Conservation (phyloP, 1,140 invertebrate genomes). For the Drosophila ambigua region DNA sequence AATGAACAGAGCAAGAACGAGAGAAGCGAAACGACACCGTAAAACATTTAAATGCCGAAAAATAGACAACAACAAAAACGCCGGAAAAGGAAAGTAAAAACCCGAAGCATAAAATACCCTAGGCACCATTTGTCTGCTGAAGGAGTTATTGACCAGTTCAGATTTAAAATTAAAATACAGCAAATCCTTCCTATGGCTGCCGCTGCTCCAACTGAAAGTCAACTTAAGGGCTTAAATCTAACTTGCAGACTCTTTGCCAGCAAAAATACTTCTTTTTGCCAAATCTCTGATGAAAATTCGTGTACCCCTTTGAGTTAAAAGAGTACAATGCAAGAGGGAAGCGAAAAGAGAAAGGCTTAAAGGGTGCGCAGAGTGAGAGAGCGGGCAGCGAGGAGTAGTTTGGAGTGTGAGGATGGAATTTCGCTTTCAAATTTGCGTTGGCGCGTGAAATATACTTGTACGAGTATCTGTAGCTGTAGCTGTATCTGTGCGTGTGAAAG, state of each 20-base stretch:
- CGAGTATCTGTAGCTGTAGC: not conserved
- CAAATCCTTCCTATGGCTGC: not conserved
- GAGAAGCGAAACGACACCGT: constrained; percentile 63
- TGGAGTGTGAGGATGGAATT: constrained; percentile 56
- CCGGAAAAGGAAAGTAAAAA: too few species aligned
- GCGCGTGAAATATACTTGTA: constrained; percentile 70
- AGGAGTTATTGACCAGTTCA: not conserved
- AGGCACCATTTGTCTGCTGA: too few species aligned
- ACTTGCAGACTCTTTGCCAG: too few species aligned
- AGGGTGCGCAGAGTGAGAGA: not conserved
- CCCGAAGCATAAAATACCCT: too few species aligned
- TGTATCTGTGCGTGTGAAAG: constrained; percentile 36
- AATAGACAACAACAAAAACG: constrained; percentile 63
- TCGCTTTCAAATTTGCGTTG: constrained; percentile 76
- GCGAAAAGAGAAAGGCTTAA: not conserved
- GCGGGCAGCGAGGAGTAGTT: constrained; percentile 4
- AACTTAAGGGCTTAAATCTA: not conserved
- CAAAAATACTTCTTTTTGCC: too few species aligned
- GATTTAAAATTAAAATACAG: too few species aligned
- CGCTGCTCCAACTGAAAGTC: not conserved
- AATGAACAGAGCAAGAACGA: constrained; percentile 28
- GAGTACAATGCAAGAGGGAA: constrained; percentile 1
- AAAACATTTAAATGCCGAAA: constrained; percentile 81
- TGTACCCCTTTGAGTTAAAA: too few species aligned
- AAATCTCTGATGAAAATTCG: too few species aligned